Evolutionary conservation across 2,888 invertebrate species (phyloP).

Genomic region (Chloroclysta siterata): DNA sequence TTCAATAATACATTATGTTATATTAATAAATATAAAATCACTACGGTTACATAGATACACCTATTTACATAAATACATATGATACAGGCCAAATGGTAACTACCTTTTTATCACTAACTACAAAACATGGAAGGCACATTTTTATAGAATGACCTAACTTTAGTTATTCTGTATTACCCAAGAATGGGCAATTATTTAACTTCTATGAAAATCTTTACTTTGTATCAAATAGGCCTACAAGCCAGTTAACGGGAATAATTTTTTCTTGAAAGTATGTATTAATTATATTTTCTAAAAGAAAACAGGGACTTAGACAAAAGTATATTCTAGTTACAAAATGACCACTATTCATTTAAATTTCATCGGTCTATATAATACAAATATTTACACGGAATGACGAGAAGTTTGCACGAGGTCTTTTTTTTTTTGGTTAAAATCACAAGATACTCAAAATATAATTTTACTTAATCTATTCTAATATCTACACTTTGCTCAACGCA

Average conservation of each 20-base stretch:
- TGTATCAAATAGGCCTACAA: not conserved
- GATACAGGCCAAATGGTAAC: slow-evolving; percentile 68
- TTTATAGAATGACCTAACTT: slow-evolving; percentile 73
- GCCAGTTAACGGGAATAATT: not conserved
- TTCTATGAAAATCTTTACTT: slow-evolving; percentile 6
- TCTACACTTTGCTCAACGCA: slow-evolving; percentile 62
- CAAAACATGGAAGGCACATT: slow-evolving; percentile 82
- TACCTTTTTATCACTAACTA: slow-evolving; percentile 66
- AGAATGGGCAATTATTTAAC: not conserved
- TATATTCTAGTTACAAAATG: slow-evolving; percentile 21
- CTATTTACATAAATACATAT: slow-evolving; percentile 62
- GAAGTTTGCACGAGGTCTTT: slow-evolving; percentile 63
- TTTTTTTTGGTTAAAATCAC: slow-evolving; percentile 83
- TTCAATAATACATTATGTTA: slow-evolving; percentile 1
- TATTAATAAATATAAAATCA: slow-evolving; percentile 30
- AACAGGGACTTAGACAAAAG: slow-evolving; percentile 1
- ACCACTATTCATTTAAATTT: slow-evolving; percentile 18
- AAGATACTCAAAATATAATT: slow-evolving; percentile 76
- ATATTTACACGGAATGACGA: slow-evolving; percentile 71
- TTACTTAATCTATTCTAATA: slow-evolving; percentile 47
- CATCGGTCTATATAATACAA: slow-evolving; percentile 44
- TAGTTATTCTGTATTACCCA: slow-evolving; percentile 26
- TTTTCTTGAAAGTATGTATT: not conserved
- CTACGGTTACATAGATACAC: slow-evolving; percentile 42
- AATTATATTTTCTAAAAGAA: not conserved